These are phyloP conservation scores for Conopomorpha cramerella DNA, from an alignment of 1,140 invertebrate genomes.

Conservation along the genomic window DNA sequence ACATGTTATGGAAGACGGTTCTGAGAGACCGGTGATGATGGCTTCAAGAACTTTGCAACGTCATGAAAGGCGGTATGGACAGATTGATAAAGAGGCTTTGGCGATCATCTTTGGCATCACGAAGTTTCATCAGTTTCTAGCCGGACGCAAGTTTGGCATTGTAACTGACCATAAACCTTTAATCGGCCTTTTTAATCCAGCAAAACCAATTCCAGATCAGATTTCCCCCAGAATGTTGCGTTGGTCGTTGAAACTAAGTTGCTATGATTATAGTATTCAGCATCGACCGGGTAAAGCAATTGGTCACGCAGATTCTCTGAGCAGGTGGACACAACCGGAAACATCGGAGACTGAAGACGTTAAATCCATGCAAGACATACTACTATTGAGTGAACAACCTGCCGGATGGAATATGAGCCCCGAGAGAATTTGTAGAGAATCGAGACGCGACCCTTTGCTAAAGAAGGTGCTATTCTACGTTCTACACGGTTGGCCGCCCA, in stretches of 20 bases:
- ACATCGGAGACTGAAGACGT: not conserved
- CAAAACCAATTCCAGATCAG: conserved; percentile 6
- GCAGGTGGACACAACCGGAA: conserved; percentile 2
- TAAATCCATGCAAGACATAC: not conserved
- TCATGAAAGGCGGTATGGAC: too few species aligned
- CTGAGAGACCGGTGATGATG: too few species aligned
- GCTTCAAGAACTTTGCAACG: too few species aligned
- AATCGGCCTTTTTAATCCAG: too few species aligned
- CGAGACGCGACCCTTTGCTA: conserved; percentile 2
- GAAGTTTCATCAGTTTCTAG: too few species aligned
- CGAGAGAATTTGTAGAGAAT: not conserved
- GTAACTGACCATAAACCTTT: too few species aligned
- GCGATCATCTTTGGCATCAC: too few species aligned
- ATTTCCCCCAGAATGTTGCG: conserved; percentile 13
- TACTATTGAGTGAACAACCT: conserved; percentile 3
- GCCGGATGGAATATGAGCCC: not conserved
- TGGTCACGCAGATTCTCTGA: conserved; percentile 3
- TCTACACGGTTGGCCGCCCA: conserved; percentile 4
- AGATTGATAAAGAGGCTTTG: too few species aligned
- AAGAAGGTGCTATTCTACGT: conserved; percentile 3
- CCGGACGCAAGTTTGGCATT: too few species aligned
- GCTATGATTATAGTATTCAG: conserved; percentile 12
- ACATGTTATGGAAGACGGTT: too few species aligned
- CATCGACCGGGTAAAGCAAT: conserved; percentile 9
- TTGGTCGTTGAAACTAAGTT: conserved; percentile 11